These are phyloP conservation scores for Manis crassicaudata DNA, from an alignment of 2,797 vertebrate species.

Conservation along the genomic window DNA sequence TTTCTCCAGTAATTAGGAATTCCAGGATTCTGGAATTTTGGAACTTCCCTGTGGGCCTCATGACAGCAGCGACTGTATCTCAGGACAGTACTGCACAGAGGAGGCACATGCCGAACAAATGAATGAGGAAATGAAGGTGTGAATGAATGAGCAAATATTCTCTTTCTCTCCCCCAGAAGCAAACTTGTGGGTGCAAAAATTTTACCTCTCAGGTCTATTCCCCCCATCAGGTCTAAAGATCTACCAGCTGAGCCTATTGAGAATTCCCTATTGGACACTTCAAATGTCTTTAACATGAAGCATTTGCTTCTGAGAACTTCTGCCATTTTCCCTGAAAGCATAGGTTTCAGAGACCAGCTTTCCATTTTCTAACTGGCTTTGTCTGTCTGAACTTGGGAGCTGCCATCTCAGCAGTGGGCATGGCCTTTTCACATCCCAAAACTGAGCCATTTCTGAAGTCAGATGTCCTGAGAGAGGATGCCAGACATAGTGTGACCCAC, in stretches of 20 bases:
- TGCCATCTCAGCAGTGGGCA: background rate
- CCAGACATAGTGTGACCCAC: rapidly evolving
- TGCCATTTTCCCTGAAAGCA: background rate
- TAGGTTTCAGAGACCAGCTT: background rate
- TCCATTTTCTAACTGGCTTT: background rate
- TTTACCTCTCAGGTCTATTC: background rate
- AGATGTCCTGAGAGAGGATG: background rate
- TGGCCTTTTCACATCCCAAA: background rate
- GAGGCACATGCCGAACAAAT: background rate
- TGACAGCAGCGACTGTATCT: background rate
- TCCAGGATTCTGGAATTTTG: background rate
- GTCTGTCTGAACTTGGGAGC: background rate
- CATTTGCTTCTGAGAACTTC: background rate
- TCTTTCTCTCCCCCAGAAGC: background rate
- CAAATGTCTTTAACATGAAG: background rate
- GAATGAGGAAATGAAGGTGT: background rate
- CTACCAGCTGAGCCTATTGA: background rate
- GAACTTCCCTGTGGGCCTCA: background rate
- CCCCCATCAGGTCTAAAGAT: background rate
- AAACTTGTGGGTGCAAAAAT: background rate
- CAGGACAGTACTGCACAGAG: background rate
- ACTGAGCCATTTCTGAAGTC: background rate
- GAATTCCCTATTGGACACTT: background rate
- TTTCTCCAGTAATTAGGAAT: background rate
- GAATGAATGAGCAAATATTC: background rate